Evolutionary conservation across 2,888 invertebrate genomes (phyloP).

Genomic region (Tridacna gigas): DNA sequence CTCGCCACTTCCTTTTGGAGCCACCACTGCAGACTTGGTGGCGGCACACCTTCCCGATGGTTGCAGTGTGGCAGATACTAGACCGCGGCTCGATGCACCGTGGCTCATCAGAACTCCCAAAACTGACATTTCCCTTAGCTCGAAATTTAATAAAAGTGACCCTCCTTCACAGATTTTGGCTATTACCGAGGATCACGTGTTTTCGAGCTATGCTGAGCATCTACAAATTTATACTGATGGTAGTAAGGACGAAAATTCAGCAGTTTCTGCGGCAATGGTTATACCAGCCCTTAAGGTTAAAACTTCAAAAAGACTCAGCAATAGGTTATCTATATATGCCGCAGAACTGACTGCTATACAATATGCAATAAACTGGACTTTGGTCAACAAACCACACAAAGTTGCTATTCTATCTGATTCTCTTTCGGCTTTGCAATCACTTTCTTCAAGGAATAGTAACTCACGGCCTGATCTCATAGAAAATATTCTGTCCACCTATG

Average conservation of each 20-base stretch:
- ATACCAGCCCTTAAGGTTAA: too few species aligned
- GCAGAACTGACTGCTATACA: too few species aligned
- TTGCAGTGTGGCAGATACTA: not conserved
- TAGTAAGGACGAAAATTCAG: too few species aligned
- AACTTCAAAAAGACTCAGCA: too few species aligned
- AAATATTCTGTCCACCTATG: constrained; percentile 1
- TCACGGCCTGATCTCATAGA: not conserved
- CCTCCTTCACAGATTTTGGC: constrained; percentile 9
- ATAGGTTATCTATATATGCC: not conserved
- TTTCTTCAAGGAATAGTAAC: too few species aligned
- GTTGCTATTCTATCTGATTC: too few species aligned
- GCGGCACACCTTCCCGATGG: not conserved
- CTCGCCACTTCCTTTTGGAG: not conserved
- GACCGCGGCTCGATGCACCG: not conserved
- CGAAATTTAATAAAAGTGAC: constrained; percentile 15
- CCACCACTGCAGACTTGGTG: not conserved
- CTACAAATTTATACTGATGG: too few species aligned
- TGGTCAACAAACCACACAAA: too few species aligned
- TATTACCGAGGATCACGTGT: not conserved
- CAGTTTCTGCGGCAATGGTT: too few species aligned
- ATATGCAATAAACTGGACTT: too few species aligned
- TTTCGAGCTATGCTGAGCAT: constrained; percentile 2
- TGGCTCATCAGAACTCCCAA: not conserved
- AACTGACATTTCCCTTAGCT: constrained; percentile 11
- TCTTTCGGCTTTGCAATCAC: too few species aligned